Evolutionary conservation across 2,888 invertebrate genomes (phyloP).

Genomic region (Platypus cylindrus): DNA sequence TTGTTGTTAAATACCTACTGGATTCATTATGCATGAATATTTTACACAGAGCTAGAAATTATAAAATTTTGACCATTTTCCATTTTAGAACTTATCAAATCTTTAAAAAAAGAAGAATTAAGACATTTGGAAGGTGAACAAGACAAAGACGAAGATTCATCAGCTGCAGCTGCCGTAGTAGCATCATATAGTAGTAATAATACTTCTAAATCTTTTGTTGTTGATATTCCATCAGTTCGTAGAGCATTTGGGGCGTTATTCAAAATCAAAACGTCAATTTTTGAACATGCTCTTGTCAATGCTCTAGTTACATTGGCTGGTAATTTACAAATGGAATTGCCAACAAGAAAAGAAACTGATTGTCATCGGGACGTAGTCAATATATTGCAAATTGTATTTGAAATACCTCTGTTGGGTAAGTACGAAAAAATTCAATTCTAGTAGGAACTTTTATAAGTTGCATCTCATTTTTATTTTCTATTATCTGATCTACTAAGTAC

Average conservation of each 20-base stretch:
- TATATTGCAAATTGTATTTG: conserved; percentile 37
- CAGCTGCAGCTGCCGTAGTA: conserved; percentile 33
- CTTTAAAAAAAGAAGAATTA: conserved; percentile 58
- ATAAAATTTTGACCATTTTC: too few species aligned
- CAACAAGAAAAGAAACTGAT: conserved; percentile 28
- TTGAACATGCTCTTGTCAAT: conserved; percentile 53
- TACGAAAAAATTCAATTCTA: too few species aligned
- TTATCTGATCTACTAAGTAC: too few species aligned
- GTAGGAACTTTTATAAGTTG: too few species aligned
- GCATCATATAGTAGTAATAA: conserved; percentile 28
- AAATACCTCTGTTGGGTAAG: conserved; percentile 33
- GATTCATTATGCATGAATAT: background rate
- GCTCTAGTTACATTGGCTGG: conserved; percentile 61
- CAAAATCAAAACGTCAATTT: conserved; percentile 32
- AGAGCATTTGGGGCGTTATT: conserved; percentile 47
- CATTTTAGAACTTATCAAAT: conserved; percentile 29
- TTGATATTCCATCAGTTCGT: conserved; percentile 62
- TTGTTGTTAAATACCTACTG: background rate
- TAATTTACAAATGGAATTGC: conserved; percentile 57
- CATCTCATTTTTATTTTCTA: too few species aligned
- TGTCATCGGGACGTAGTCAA: conserved; percentile 45
- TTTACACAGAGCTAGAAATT: too few species aligned
- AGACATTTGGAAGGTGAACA: conserved; percentile 62
- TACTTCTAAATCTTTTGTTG: too few species aligned
- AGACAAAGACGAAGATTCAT: conserved; percentile 79